Base-by-base conservation (phyloP, 2,113 vertebrate genomes). In the Engraulis encrasicolus region DNA sequence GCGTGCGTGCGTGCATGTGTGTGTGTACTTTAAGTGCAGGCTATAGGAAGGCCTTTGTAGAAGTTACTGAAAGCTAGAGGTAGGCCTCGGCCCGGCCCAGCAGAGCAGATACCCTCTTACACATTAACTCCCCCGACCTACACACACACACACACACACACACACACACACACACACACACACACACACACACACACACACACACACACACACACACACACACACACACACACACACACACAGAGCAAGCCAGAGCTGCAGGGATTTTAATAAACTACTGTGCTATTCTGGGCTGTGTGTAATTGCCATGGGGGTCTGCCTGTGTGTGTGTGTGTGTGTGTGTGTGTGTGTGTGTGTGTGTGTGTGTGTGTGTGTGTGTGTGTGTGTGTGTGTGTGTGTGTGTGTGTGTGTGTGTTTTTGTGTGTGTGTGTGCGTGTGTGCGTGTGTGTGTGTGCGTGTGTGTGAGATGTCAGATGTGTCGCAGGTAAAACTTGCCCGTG, bases 241-340 rank as follows among this genome's bases (percentile, higher is more conserved):
- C 78, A 81, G 34, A 79, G 52, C 78, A 81, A 88, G 87, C 78
- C 85, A 84, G 83, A 87, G 90, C 87, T 91, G 89, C 90, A 91
- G 91, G 89, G 89, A 9, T 86, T 86, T 78, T 82, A n/a, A n/a
- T 77, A 34, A 88, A 89, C 90, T 94, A 92, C 93, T 93, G n/a
- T n/a, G n/a, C n/a, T n/a, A n/a, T 93, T 89, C 45, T 88, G 88
- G 89, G 58, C 12, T 14, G 58, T 66, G 90, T 91, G 91, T 90
- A 85, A 90, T 91, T 91, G 92, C 90, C 89, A 91, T 90, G 61
- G 78, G 81, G 81, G 84, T 61, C 14, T 84, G 27, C 77, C 78
- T 45, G 78, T 78, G 78, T 61, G 78, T 52, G 89, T 86, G 85
- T 89, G 93, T 92, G 86, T 92, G 90, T 94, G 92, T 89, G 87